Evolutionary conservation across 2,113 vertebrate genomes (phyloP), one percentile per base, ranked within the genome.

Genomic region (Saguinus midas): DNA sequence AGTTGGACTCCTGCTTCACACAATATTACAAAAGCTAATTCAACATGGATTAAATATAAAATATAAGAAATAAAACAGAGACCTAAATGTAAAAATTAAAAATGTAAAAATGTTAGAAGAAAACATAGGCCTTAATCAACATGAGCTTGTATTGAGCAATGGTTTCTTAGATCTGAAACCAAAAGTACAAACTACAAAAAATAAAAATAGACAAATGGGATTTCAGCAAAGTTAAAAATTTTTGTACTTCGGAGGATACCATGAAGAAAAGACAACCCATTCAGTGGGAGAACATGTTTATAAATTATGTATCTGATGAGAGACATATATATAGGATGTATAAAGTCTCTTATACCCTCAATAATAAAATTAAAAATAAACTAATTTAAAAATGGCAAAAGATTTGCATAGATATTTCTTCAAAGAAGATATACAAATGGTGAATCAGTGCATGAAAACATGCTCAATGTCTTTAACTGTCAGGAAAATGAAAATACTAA

Each of bases 341-440:
- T 50, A 80, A 85, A 6, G 17, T 37, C 25, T 32, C n/a, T 50
- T 40, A 57, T 2, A 76, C 37, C 20, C 70, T 68, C 58, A 93
- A 12, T 40, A 90, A 87, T 87, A 61, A 93, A 79, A 97, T 64
- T 12, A 55, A 14, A 88, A 84, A 21, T 9, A 96, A 68, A 50
- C 64, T 66, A 84, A 61, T 32, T 87, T 82, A 4, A 80, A 91
- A 84, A 45, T 76, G 79, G 6, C 1, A 21, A 86, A 86, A 10
- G 57, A 90, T 86, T 35, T 76, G 23, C 89, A 25, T 25, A 89
- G 29, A 37, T 70, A 66, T 76, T 52, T 88, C 17, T 85, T 40
- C 35, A 40, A 50, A 79, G 40, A 85, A 84, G 66, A 89, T 40
- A 83, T 23, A 75, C 21, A 81, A 90, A 86, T 89, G 66, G 27